Evolutionary conservation across 2,797 vertebrate genomes (phyloP).

Genomic region (Acanthurus leucopareius): DNA sequence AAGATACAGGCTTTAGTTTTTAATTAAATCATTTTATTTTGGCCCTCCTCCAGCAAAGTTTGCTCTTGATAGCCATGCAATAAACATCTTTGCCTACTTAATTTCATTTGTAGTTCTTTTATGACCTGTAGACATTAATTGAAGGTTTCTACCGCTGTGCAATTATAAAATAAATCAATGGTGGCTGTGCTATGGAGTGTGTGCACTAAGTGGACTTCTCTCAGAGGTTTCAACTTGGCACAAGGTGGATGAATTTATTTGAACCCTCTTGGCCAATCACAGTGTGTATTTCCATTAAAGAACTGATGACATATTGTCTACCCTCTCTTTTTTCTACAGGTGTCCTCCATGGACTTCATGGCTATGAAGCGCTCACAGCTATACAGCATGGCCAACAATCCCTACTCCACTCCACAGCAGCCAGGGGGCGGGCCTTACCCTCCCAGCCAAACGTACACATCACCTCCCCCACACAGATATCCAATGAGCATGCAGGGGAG

Average conservation of each 20-base stretch:
- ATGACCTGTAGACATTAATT: constrained; percentile 70
- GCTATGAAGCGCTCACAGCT: constrained; percentile 96
- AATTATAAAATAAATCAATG: constrained; percentile 67
- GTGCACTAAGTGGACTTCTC: constrained; percentile 59
- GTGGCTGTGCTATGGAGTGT: constrained; percentile 53
- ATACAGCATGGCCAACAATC: constrained; percentile 91
- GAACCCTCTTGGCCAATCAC: constrained; percentile 39
- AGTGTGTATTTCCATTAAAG: too few relatives aligned
- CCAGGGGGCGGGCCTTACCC: constrained; percentile 89
- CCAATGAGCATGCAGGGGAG: constrained; percentile 92
- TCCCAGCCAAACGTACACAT: constrained; percentile 89
- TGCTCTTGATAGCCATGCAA: constrained; percentile 47
- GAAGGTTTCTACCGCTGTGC: constrained; percentile 59
- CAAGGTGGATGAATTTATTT: constrained; percentile 39
- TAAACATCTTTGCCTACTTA: constrained; percentile 74
- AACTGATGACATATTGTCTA: constrained; percentile 21
- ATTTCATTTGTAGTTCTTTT: constrained; percentile 68
- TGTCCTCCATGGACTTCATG: constrained; percentile 95
- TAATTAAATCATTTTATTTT: constrained; percentile 74
- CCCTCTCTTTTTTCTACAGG: constrained; percentile 78
- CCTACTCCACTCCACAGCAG: constrained; percentile 87
- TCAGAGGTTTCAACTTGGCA: constrained; percentile 62
- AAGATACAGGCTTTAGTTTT: constrained; percentile 68
- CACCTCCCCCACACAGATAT: constrained; percentile 92
- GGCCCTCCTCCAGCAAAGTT: constrained; percentile 61